Base-by-base conservation (phyloP, 2,888 invertebrate genomes). In the Pycnomerus fuliginosus region DNA sequence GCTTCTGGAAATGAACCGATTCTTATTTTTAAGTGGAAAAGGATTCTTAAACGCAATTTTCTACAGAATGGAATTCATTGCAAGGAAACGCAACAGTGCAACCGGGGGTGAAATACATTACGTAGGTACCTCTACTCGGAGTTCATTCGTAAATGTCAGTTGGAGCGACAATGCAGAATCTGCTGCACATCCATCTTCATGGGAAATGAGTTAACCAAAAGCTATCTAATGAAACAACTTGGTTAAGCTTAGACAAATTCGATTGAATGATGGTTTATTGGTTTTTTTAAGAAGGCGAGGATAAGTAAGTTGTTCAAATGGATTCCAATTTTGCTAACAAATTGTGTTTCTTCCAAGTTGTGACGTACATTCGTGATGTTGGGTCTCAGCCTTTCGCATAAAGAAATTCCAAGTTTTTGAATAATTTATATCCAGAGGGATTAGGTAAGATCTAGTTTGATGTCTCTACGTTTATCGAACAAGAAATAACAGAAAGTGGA, bases 1-100 rank as follows among this genome's bases (percentile, higher is more conserved):
- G 24, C 33, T 40, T 40, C 20, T n/a, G n/a, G n/a, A n/a, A 29
- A 31, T 16, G 31, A 31, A 31, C 32, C 23, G 28, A 32, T 35
- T n/a, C 17, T 27, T n/a, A n/a, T n/a, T n/a, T n/a, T n/a, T n/a
- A n/a, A n/a, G n/a, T n/a, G n/a, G n/a, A n/a, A n/a, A n/a, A n/a
- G n/a, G n/a, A n/a, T n/a, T n/a, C n/a, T n/a, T n/a, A n/a, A n/a
- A 17, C 20, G 20, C 16, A 12, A 22, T 33, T 39, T 33, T 33
- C 12, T 32, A 12, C 10, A 16, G n/a, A 17, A 20, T 34, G 34
- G 14, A 34, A 24, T n/a, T n/a, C n/a, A n/a, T n/a, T n/a, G n/a
- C n/a, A n/a, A n/a, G n/a, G n/a, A n/a, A n/a, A n/a, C n/a, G n/a
- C n/a, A n/a, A n/a, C n/a, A n/a, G n/a, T n/a, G n/a, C n/a, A n/a